Conservation (phyloP, 37 sponge, comb jelly and placozoan genomes). For the Tethya wilhelma region DNA sequence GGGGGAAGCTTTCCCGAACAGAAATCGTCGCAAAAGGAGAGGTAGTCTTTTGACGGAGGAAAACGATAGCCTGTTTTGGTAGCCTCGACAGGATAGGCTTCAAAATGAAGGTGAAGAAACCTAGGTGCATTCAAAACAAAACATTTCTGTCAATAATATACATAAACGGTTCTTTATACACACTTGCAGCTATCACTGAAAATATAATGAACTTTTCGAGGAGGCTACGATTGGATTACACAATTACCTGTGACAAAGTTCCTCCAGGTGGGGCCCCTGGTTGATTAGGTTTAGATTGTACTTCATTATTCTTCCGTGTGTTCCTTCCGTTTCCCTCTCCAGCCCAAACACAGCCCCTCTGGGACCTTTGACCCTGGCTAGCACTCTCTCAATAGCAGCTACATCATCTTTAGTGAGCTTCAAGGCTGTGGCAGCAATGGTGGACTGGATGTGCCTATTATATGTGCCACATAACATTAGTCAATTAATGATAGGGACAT, state of each 20-base stretch:
- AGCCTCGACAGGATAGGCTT: constrained; percentile 52
- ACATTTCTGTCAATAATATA: neutral
- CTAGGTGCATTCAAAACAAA: constrained; percentile 1
- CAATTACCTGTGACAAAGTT: constrained; percentile 55
- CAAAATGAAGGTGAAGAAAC: constrained; percentile 52
- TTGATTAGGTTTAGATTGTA: constrained; percentile 69
- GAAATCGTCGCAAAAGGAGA: neutral
- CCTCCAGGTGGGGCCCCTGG: constrained; percentile 42
- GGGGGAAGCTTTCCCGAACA: neutral
- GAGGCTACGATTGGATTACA: neutral
- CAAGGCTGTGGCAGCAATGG: constrained; percentile 15
- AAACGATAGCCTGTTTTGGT: constrained; percentile 55
- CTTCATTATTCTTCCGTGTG: constrained; percentile 65
- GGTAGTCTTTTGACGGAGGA: neutral
- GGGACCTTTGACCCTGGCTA: constrained; percentile 18
- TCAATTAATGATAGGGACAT: neutral
- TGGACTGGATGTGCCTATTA: constrained; percentile 27
- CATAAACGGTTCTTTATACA: neutral
- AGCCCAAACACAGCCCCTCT: constrained; percentile 56
- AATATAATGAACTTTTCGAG: neutral
- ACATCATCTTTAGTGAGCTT: constrained; percentile 39
- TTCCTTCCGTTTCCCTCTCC: constrained; percentile 50
- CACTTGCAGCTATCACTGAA: neutral
- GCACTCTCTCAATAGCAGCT: constrained; percentile 24
- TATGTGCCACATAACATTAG: neutral